Percentiles rank a stretch among this genome's conserved stretches.
Evolutionary conservation across 2,888 invertebrate species (phyloP).

Genomic region (Odontomyia ornata): DNA sequence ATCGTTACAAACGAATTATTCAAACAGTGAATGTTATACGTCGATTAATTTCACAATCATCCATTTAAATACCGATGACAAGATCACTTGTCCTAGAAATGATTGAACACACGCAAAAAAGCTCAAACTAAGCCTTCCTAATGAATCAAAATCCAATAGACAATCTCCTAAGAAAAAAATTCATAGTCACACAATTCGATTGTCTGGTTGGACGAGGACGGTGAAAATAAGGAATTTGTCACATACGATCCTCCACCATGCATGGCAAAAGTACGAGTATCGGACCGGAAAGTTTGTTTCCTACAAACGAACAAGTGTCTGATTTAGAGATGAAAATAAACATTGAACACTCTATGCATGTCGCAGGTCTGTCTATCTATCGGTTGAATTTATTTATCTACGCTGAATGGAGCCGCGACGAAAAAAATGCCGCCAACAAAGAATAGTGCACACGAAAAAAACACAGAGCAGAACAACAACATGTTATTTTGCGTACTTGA

Average conservation of each 20-base stretch:
- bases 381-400: constrained; percentile 5
- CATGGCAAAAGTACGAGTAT: constrained; percentile 12
- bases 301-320: constrained; percentile 38
- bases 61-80: constrained; percentile 17
- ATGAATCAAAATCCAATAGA: background rate
- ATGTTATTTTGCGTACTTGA: constrained; percentile 33
- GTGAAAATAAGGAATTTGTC: constrained; percentile 22
- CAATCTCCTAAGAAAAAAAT: background rate
- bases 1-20: too few relatives aligned
- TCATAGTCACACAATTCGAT: background rate
- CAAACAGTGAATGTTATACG: background rate
- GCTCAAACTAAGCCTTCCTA: background rate
- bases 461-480: constrained; percentile 26
- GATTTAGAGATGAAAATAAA: constrained; percentile 39
- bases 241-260: background rate
- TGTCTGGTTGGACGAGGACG: background rate
- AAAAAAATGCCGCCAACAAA: constrained; percentile 31
- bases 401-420: background rate
- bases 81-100: constrained; percentile 16
- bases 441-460: background rate
- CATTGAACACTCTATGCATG: constrained; percentile 13
- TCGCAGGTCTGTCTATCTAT: constrained; percentile 1
- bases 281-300: constrained; percentile 15
- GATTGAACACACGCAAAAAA: background rate
- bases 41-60: constrained; percentile 15